phyloP scores from a whole-genome alignment of 2,113 vertebrate species.

The Alligator sinensis region DNA sequence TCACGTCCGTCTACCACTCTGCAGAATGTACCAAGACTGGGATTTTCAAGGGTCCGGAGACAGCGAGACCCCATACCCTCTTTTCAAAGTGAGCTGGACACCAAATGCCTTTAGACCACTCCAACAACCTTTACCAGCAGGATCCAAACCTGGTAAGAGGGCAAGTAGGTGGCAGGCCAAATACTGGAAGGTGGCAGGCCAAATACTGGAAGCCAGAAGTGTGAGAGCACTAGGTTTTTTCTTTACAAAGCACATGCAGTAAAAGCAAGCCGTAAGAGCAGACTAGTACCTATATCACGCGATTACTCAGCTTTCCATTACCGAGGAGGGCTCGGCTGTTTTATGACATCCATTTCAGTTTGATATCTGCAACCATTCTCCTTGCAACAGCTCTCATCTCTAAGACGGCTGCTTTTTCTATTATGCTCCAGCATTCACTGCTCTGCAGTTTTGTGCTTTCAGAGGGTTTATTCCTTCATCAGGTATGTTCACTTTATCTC shows the following conservation, averaged over 20 bases:
- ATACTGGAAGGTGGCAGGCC: neutral
- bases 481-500: neutral
- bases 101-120: neutral
- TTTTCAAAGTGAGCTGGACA: neutral
- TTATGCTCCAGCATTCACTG: neutral
- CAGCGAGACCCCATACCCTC: neutral
- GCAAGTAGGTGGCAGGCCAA: neutral
- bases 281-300: neutral
- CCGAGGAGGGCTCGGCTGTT: neutral
- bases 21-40: neutral
- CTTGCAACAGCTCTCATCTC: neutral
- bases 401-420: neutral
- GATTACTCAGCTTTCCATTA: neutral
- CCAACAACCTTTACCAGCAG: neutral
- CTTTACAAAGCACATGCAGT: neutral
- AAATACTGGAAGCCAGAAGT: neutral
- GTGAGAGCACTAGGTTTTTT: neutral
- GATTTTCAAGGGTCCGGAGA: neutral
- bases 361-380: neutral
- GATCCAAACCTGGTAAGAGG: neutral
- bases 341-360: neutral
- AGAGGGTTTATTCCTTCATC: neutral
- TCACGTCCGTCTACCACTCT: fast-evolving
- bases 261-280: neutral
- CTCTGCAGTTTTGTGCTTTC: neutral